Evolutionary conservation across 2,888 invertebrate species (phyloP), one percentile per base, ranked within the genome.

Genomic region (Ecliptopera silaceata): DNA sequence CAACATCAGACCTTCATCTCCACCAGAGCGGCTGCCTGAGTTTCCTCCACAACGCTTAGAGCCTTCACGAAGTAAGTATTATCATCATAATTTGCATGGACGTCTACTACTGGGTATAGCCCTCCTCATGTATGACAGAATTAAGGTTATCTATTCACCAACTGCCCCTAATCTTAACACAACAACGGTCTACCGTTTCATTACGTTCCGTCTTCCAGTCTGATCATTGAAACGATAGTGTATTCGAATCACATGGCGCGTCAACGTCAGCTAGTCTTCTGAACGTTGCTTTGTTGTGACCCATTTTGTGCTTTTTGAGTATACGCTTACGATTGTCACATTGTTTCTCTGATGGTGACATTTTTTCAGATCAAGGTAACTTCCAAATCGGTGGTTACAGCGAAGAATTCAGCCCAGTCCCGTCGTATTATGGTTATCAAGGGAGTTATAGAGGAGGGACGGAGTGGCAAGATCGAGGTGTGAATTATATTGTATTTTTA

Each of bases 11-110:
- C 72, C 80, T 0, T 62, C 70, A 0, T 74, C 77, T 0, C 77
- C 78, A 0, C 65, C 70, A 0, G 44, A 64, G 0, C 43, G 45
- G 0, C 42, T 69, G 0, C 47, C 72, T 0, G 82, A 82, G 42
- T 80, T 78, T 31, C 80, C 80, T 0, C 70, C 66, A 0, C 82
- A 75, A 22, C 64, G 74, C 13, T 15, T 32, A 0, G 64, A 61
- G 0, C 65, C 69, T 0, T 60, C 59, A 18, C 56, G 64, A 12
- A 70, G 80, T 80, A 43, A 68, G 74, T 36, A 15, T 29, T 3
- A 10, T 4, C n/a, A 22, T 44, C 8, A 29, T 15, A 31, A 31
- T 11, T 31, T 3, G 1, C 31, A 2, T 22, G 6, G 22, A 22
- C 4, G 6, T 5, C 22, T 6, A 6, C 26, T 26, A 1, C 26